Percentiles rank a stretch among this genome's conserved stretches.
These are phyloP conservation scores for Dolichopus griseipennis DNA, from an alignment of 2,888 invertebrate species.

Conservation along the genomic window DNA sequence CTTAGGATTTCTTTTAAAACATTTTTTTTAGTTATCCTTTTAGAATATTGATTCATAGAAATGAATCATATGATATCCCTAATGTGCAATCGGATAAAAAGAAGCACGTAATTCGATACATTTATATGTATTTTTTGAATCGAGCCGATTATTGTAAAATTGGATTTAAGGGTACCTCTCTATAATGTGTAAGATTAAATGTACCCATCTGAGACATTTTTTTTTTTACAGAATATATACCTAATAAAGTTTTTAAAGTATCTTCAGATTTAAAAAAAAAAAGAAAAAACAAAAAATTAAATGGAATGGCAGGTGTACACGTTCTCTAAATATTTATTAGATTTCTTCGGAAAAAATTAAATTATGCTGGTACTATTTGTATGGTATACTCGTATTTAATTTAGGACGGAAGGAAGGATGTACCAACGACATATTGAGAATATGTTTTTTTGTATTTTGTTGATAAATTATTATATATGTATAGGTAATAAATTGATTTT, in stretches of 20 bases:
- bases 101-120: neutral
- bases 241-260: too few relatives aligned
- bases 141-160: neutral
- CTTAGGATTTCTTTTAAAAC: too few relatives aligned
- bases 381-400: too few relatives aligned
- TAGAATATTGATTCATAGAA: neutral
- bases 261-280: too few relatives aligned
- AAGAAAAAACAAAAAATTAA: neutral
- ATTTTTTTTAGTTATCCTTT: too few relatives aligned
- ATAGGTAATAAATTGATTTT: too few relatives aligned
- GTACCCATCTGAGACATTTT: neutral
- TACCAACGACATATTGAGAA: too few relatives aligned
- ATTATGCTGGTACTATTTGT: too few relatives aligned
- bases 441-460: too few relatives aligned
- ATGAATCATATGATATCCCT: neutral
- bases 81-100: neutral
- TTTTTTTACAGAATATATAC: too few relatives aligned
- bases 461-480: too few relatives aligned
- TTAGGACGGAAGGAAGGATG: too few relatives aligned
- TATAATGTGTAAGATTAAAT: neutral
- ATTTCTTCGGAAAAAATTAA: neutral
- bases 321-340: neutral
- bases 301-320: conserved; percentile 3
- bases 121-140: neutral
- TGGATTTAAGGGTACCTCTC: neutral